Conservation (phyloP, 2,888 invertebrate genomes). For the Euzetes globulus region DNA sequence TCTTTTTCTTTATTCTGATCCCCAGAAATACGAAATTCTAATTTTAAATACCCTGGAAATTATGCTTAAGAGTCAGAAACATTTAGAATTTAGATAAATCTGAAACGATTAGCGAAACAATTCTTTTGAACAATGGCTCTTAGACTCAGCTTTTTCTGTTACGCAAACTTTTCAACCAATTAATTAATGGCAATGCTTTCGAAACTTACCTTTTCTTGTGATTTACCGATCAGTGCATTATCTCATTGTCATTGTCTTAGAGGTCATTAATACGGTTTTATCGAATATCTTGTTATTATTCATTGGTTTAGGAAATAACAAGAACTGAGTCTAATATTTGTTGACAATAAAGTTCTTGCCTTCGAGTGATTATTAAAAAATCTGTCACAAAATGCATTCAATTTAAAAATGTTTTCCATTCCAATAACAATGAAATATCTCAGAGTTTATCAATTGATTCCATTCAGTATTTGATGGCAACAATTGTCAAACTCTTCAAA, state of each 20-base stretch:
- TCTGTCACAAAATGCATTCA: not conserved
- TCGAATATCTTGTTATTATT: not conserved
- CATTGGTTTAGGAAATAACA: not conserved
- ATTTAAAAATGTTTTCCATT: not conserved
- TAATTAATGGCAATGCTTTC: not conserved
- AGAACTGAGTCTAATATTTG: not conserved
- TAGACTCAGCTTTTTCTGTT: not conserved
- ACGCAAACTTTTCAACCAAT: not conserved
- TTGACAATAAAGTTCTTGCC: slow-evolving; percentile 7
- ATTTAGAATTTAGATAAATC: not conserved
- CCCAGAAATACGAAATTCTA: not conserved
- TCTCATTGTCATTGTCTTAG: not conserved
- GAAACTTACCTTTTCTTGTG: not conserved
- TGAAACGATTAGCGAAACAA: not conserved
- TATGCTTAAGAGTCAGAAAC: not conserved
- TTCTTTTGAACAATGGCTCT: not conserved
- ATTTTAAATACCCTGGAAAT: not conserved
- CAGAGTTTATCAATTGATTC: not conserved
- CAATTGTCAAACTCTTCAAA: not conserved
- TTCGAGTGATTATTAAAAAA: not conserved
- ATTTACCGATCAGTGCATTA: slow-evolving; percentile 2
- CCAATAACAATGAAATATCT: not conserved
- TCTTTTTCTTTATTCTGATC: not conserved
- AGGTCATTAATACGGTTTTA: slow-evolving; percentile 18
- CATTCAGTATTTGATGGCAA: not conserved